These are phyloP conservation scores for Augochlora pura DNA, from an alignment of 1,140 invertebrate species.

Conservation along the genomic window DNA sequence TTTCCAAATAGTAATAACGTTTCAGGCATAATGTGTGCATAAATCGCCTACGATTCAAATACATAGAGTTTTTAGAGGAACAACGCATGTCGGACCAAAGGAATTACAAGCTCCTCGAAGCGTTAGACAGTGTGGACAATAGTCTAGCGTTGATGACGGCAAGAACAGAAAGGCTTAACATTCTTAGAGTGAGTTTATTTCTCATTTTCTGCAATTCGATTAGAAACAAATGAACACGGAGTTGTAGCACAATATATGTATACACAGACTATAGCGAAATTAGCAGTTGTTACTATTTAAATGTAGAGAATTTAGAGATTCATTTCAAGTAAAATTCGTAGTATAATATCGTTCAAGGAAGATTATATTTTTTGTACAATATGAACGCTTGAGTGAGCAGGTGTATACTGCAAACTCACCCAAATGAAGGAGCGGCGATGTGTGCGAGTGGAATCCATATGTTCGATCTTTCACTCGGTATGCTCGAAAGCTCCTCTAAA, in stretches of 20 bases:
- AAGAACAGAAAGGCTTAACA: conserved; percentile 83
- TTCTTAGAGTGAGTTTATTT: conserved; percentile 78
- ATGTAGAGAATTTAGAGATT: no score
- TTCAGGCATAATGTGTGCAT: conserved; percentile 77
- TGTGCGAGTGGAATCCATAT: no score
- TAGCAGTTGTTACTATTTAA: no score
- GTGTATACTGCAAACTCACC: no score
- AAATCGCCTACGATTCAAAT: conserved; percentile 81
- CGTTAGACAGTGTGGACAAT: conserved; percentile 82
- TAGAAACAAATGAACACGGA: background rate
- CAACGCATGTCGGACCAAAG: conserved; percentile 82
- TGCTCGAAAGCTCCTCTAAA: no score
- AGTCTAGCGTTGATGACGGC: conserved; percentile 81
- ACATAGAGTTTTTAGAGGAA: conserved; percentile 83
- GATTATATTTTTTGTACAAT: background rate
- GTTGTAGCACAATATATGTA: no score
- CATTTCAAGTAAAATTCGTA: background rate
- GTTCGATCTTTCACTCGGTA: no score
- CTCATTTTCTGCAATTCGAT: background rate
- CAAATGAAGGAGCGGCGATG: no score
- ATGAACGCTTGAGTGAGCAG: no score
- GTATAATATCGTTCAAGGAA: background rate
- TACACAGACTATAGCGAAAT: no score
- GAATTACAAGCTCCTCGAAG: conserved; percentile 81
- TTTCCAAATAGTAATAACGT: background rate